Conservation (phyloP, 2,888 invertebrate species). For the Drosophila neutralis region DNA sequence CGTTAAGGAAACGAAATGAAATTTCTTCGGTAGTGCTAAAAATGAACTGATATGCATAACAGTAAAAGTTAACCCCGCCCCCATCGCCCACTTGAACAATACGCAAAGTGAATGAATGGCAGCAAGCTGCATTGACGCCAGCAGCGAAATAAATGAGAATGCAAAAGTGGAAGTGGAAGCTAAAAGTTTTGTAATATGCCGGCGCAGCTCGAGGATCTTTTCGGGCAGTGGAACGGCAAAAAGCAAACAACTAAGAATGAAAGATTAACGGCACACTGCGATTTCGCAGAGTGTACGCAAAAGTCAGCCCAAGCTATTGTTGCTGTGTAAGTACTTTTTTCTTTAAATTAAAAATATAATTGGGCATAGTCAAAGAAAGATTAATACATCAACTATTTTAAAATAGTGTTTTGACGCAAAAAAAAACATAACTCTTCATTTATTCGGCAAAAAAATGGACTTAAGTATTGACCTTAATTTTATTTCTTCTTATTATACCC, state of each 20-base stretch:
- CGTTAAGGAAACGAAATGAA: slow-evolving; percentile 55
- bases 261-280: slow-evolving; percentile 12
- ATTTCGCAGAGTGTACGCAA: slow-evolving; percentile 9
- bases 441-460: fast-evolving
- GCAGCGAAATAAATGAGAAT: slow-evolving; percentile 71
- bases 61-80: slow-evolving; percentile 27
- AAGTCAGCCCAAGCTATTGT: not conserved
- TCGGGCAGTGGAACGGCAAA: not conserved
- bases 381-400: not conserved
- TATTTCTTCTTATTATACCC: not conserved
- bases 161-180: slow-evolving; percentile 60
- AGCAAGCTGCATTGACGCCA: slow-evolving; percentile 28
- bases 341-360: not conserved
- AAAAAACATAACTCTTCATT: not conserved
- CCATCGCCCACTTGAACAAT: slow-evolving; percentile 3
- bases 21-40: slow-evolving; percentile 49
- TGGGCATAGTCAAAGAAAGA: not conserved
- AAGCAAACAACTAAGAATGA: slow-evolving; percentile 10
- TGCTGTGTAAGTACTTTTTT: not conserved
- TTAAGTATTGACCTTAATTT: not conserved
- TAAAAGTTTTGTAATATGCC: slow-evolving; percentile 74
- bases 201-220: slow-evolving; percentile 24
- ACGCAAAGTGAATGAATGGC: slow-evolving; percentile 49
- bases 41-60: slow-evolving; percentile 66
- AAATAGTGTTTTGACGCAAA: not conserved